These are phyloP conservation scores for Bedellia somnulentella DNA, from an alignment of 2,888 invertebrate species.

Conservation along the genomic window DNA sequence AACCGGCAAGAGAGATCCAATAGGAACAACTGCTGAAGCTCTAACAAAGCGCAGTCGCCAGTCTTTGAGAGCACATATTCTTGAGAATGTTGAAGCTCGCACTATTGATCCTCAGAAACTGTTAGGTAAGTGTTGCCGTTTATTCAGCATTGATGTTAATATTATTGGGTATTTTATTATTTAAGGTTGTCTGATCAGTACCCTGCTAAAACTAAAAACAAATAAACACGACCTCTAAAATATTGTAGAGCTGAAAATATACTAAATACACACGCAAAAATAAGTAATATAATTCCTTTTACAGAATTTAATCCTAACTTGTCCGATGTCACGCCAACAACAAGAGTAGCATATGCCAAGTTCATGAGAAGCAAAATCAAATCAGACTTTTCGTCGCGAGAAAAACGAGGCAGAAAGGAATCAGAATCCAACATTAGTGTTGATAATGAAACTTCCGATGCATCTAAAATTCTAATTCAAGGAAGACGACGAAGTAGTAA, in stretches of 20 bases:
- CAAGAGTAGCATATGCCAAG: constrained; percentile 84
- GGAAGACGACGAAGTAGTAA: constrained; percentile 19
- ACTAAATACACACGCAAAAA: too few relatives aligned
- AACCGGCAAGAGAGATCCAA: constrained; percentile 71
- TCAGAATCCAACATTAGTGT: constrained; percentile 9
- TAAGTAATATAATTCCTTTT: too few relatives aligned
- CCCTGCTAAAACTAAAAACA: too few relatives aligned
- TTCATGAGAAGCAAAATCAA: constrained; percentile 79
- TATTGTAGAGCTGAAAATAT: too few relatives aligned
- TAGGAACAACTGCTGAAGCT: constrained; percentile 74
- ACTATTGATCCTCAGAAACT: constrained; percentile 74
- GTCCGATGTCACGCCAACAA: constrained; percentile 72
- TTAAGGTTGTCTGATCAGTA: too few relatives aligned
- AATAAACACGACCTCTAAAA: too few relatives aligned
- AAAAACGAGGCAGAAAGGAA: constrained; percentile 11
- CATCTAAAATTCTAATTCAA: constrained; percentile 19
- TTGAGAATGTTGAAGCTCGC: constrained; percentile 66
- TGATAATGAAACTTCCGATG: constrained; percentile 35
- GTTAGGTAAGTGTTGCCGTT: constrained; percentile 50
- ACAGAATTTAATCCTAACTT: constrained; percentile 82
- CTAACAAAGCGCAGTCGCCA: constrained; percentile 66
- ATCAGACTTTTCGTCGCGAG: constrained; percentile 43
- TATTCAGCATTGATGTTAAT: not conserved
- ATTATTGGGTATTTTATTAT: not conserved
- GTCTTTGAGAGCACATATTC: constrained; percentile 70